Conservation (phyloP, 2,113 vertebrate genomes). For the Mus musculus region DNA sequence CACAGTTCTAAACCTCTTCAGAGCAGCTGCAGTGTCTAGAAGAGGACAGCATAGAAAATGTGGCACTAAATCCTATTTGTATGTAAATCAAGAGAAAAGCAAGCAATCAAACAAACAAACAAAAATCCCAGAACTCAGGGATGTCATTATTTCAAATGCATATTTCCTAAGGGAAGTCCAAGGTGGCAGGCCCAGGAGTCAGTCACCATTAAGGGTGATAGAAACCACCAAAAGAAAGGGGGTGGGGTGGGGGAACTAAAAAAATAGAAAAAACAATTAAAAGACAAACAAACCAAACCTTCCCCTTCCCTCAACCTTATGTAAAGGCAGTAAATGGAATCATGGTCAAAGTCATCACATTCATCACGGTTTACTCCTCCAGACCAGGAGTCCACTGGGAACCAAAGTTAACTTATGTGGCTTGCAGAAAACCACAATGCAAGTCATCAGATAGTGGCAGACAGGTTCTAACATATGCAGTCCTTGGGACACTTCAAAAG, state of each 20-base stretch:
- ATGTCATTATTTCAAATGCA: not conserved
- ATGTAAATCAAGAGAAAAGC: slow-evolving; percentile 32
- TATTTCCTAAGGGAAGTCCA: slow-evolving; percentile 86
- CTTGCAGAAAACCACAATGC: slow-evolving; percentile 85
- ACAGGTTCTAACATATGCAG: slow-evolving; percentile 79
- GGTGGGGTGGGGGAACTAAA: not conserved
- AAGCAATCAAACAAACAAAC: slow-evolving; percentile 37
- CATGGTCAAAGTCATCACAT: slow-evolving; percentile 69
- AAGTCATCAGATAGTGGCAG: slow-evolving; percentile 79
- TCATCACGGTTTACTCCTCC: slow-evolving; percentile 67
- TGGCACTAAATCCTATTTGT: slow-evolving; percentile 28
- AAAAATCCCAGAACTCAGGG: not conserved
- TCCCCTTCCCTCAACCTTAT: slow-evolving; percentile 54
- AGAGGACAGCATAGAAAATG: slow-evolving; percentile 3
- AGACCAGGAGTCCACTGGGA: slow-evolving; percentile 78
- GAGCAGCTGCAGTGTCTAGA: not conserved
- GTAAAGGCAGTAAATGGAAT: slow-evolving; percentile 60
- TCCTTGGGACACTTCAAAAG: slow-evolving; percentile 71
- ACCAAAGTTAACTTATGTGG: slow-evolving; percentile 74
- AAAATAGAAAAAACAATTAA: not conserved
- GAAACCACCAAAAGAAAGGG: slow-evolving; percentile 75
- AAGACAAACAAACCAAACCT: not conserved
- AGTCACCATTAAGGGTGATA: slow-evolving; percentile 82
- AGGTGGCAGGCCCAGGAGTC: slow-evolving; percentile 83
- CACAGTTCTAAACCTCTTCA: slow-evolving; percentile 34